Evolutionary conservation across 1,140 invertebrate genomes (phyloP).

Genomic region (Philotrypesis tridentata): DNA sequence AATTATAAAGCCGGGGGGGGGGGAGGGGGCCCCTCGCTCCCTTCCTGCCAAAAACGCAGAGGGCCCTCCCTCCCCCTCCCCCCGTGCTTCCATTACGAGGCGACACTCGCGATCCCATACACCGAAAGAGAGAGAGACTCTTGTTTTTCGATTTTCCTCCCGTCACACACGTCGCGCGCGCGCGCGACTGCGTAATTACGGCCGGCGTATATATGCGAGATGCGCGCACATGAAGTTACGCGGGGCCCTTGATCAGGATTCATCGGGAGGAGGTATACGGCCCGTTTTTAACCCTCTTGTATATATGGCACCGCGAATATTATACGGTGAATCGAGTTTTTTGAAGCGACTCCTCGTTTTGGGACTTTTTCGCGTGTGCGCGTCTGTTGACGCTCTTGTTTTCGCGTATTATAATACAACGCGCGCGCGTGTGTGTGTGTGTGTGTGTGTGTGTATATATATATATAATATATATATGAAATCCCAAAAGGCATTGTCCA

Average conservation of each 20-base stretch:
- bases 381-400: neutral
- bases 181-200: conserved; percentile 32
- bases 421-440: no score
- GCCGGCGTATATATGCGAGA: neutral
- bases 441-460: no score
- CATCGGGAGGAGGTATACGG: neutral
- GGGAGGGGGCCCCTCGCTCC: neutral
- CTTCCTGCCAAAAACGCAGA: conserved; percentile 17
- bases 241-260: neutral
- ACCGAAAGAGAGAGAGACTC: neutral
- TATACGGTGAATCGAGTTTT: neutral
- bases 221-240: neutral
- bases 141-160: conserved; percentile 37
- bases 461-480: no score
- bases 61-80: neutral
- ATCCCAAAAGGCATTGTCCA: no score
- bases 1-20: conserved; percentile 26
- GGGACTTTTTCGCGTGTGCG: no score
- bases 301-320: neutral
- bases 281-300: conserved; percentile 15
- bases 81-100: neutral
- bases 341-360: neutral
- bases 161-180: neutral
- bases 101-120: neutral
- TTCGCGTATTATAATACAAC: no score